Conservation (phyloP, 2,113 vertebrate genomes). For the Barbus barbus region DNA sequence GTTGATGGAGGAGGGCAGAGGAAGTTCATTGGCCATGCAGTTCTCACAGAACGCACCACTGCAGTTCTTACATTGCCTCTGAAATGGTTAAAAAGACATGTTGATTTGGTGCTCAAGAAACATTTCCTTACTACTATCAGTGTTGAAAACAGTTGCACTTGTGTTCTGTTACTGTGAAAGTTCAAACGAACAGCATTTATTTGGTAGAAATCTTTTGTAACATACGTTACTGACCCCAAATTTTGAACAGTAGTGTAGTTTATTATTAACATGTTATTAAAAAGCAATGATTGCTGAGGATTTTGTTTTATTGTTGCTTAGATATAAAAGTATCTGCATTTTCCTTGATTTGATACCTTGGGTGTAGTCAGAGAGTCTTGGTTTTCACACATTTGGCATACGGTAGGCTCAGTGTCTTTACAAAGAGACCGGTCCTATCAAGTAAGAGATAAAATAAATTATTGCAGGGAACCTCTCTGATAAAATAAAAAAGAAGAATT, state of each 20-base stretch:
- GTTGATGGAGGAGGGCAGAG: conserved; percentile 88
- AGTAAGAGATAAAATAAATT: not conserved
- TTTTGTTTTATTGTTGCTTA: not conserved
- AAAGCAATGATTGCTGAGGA: not conserved
- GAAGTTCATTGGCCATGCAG: conserved; percentile 83
- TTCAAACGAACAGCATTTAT: not conserved
- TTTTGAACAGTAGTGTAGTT: not conserved
- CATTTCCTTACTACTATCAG: not conserved
- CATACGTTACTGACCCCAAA: not conserved
- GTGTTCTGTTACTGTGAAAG: not conserved
- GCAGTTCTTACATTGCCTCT: conserved; percentile 89
- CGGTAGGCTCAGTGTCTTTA: conserved; percentile 59
- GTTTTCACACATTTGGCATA: conserved; percentile 82
- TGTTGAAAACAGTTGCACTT: too few species aligned
- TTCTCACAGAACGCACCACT: conserved; percentile 79
- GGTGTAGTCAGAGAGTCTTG: conserved; percentile 70
- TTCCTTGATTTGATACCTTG: conserved; percentile 74
- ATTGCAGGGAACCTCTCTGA: not conserved
- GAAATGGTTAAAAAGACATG: conserved; percentile 27
- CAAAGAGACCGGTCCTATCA: conserved; percentile 69
- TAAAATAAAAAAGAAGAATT: not conserved
- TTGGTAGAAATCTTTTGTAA: not conserved
- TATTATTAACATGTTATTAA: not conserved
- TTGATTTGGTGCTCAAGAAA: not conserved
- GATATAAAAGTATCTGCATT: too few species aligned